Evolutionary conservation across 2,888 invertebrate genomes (phyloP), one percentile per base, ranked within the genome.

Genomic region (Leptopilina drosophilae): DNA sequence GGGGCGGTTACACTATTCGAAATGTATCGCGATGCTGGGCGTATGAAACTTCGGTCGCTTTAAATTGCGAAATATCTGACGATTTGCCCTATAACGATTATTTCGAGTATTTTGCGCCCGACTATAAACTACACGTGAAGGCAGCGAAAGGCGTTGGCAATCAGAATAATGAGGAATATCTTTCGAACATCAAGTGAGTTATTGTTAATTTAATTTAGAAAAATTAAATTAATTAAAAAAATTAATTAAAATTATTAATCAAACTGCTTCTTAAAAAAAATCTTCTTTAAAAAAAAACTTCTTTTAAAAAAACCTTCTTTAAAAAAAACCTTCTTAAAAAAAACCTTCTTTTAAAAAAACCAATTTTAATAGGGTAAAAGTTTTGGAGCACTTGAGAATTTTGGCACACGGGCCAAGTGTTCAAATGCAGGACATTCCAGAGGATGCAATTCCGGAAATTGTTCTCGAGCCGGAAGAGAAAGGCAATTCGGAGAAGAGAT

Each of bases 1-100:
- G 99, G 5, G 99, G 99, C 83, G 99, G 99, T 87, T 99, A 99
- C 90, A 99, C 99, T 78, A 99, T 99, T 85, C 94, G 99, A 77
- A 99, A 99, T 92, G 99, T 99, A 0, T 99, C 99, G 7, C 95
- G 99, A 73, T 99, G 99, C 89, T 99, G 99, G 99, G 98, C 99
- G 0, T 98, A 98, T 89, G 99, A 99, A 92, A 99, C 99, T 4
- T 97, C 99, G 0, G 97, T 99, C 0, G 99, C 99, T 0, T 93
- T 99, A 4, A 97, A 97, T 64, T 96, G 96, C 11, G 98, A 99
- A 91, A 98, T 99, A 80, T 97, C 98, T 9, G 99, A 99, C 92
- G 98, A 99, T 92, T 94, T 99, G 81, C 99, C 99, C 0, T 99
- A 99, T 93, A 99, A 99, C 92, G 99, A 99, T 92, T 99, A 99